These are phyloP conservation scores for Agyllia agylla DNA, from an alignment of 2,888 invertebrate genomes.

Conservation along the genomic window DNA sequence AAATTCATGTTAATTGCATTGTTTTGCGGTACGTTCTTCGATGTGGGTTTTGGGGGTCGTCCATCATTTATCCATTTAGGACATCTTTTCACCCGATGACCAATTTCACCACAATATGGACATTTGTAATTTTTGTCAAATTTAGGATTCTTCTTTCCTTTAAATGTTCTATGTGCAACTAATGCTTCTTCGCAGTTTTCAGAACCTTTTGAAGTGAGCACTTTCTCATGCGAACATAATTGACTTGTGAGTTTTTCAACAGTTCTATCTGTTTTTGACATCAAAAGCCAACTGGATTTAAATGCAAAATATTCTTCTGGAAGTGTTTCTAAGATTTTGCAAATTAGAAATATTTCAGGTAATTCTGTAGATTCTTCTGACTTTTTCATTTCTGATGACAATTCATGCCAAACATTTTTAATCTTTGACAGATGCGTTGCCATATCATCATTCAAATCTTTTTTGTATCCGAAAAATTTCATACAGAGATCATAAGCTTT, in stretches of 20 bases:
- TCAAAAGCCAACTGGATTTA: background rate
- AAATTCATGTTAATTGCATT: background rate
- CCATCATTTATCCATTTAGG: background rate
- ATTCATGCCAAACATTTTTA: background rate
- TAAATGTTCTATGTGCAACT: background rate
- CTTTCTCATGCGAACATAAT: background rate
- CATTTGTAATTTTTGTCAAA: background rate
- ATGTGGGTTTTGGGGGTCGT: background rate
- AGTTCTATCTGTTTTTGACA: background rate
- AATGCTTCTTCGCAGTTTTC: background rate
- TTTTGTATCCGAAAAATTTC: background rate
- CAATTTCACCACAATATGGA: background rate
- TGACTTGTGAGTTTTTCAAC: background rate
- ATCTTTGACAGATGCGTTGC: background rate
- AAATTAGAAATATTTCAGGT: background rate
- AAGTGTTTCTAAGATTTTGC: constrained; percentile 1
- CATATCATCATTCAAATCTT: background rate
- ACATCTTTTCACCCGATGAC: constrained; percentile 38
- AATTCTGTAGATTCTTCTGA: background rate
- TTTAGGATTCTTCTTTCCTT: background rate
- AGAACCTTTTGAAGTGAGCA: background rate
- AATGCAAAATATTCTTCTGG: background rate
- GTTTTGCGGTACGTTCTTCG: background rate
- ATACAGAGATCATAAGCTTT: background rate
- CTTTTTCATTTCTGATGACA: background rate